phyloP scores from a whole-genome alignment of 1,140 invertebrate genomes.

The Dreissena polymorpha region DNA sequence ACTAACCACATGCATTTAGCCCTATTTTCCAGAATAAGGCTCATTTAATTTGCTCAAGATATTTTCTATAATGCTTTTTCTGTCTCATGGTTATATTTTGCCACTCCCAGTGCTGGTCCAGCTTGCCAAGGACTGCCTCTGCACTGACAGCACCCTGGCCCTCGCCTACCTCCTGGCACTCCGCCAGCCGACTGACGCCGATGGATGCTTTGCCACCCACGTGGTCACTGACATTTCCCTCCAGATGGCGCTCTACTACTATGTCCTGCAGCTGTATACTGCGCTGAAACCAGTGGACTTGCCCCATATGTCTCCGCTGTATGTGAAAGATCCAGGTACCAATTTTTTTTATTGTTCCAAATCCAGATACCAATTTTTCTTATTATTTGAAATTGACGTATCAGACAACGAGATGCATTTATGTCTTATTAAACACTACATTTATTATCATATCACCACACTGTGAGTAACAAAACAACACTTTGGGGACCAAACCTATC shows the following conservation, averaged over 20 bases:
- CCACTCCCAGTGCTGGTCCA: slow-evolving; percentile 74
- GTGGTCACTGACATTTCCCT: slow-evolving; percentile 75
- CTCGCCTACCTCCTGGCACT: slow-evolving; percentile 65
- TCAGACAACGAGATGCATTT: no score
- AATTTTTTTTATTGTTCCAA: no score
- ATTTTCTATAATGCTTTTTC: no score
- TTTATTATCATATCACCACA: background rate
- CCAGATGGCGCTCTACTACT: slow-evolving; percentile 77
- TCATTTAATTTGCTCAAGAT: no score
- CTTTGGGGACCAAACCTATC: no score
- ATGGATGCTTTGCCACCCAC: slow-evolving; percentile 71
- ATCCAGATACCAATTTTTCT: slow-evolving; percentile 51
- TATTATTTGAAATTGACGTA: no score
- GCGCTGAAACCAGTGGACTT: slow-evolving; percentile 58
- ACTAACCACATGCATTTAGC: no score
- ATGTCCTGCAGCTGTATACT: slow-evolving; percentile 74
- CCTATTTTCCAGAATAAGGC: no score
- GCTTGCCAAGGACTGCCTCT: slow-evolving; percentile 69
- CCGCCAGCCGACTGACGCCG: slow-evolving; percentile 67
- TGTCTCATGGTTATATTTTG: no score
- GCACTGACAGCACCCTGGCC: slow-evolving; percentile 74
- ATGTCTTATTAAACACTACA: background rate
- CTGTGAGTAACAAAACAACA: no score
- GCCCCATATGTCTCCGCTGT: slow-evolving; percentile 61
- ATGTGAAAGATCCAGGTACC: slow-evolving; percentile 63